Evolutionary conservation across 2,888 invertebrate genomes (phyloP), one percentile per base, ranked within the genome.

Genomic region (Geotrupes spiniger): DNA sequence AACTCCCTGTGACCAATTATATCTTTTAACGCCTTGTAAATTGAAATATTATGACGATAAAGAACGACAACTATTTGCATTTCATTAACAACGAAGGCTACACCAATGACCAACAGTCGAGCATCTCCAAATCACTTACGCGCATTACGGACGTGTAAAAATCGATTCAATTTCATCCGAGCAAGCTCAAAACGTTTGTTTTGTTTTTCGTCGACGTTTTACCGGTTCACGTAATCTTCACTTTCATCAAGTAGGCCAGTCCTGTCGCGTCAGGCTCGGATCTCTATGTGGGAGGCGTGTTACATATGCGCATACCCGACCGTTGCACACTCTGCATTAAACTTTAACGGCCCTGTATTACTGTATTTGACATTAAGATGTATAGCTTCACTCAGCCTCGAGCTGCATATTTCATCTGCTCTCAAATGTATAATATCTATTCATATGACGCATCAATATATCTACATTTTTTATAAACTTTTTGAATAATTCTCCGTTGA

Each of bases 281-380:
- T 48, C 51, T 51, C 51, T 48, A 53, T 53, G 53, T 51, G 51
- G 53, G 48, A 46, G 51, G 48, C 48, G 48, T 44, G 51, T 53
- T 53, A 51, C 51, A 51, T 53, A 53, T 53, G 54, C 49, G 54
- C 54, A 51, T 51, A 51, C 48, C 51, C 47, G 51, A 48, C 54
- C 47, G 47, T 46, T 53, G 53, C 53, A 55, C 53, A 53, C 51
- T 49, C 38, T 47, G 49, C 58, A 58, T 60, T 58, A 58, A 60
- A 60, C 41, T 58, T 58, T 57, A 61, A 60, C 54, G 56, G 51
- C 46, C 51, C 53, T 46, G 55, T 60, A 59, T 59, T 61, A 58
- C 59, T 60, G 61, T 58, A 59, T 62, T 60, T 63, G 63, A 63
- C 63, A 59, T 61, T 62, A 63, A 63, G 63, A 63, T 63, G 61